Evolutionary conservation across 2,888 invertebrate species (phyloP).

Genomic region (Sarcophaga variegata): DNA sequence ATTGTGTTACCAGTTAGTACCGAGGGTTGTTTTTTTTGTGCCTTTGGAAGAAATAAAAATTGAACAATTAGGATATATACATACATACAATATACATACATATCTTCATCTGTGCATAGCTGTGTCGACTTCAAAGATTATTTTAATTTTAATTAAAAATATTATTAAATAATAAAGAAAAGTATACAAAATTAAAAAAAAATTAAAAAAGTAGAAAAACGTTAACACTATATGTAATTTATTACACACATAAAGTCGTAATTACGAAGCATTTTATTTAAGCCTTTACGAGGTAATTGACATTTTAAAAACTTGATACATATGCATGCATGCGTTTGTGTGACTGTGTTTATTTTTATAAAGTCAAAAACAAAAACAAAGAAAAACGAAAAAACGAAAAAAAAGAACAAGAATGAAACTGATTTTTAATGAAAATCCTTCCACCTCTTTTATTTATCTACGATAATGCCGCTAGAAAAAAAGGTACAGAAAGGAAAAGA

Average conservation of each 20-base stretch:
- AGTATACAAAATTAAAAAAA: too few species aligned
- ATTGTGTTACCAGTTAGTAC: too few species aligned
- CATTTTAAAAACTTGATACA: slow-evolving; percentile 30
- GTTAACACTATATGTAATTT: not conserved
- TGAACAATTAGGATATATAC: too few species aligned
- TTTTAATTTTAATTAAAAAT: not conserved
- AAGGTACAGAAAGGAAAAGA: not conserved
- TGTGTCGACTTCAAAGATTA: not conserved
- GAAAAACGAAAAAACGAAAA: not conserved
- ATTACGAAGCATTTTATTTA: slow-evolving; percentile 15
- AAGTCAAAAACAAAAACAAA: too few species aligned
- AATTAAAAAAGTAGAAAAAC: not conserved
- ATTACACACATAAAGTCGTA: slow-evolving; percentile 13
- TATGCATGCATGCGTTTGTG: not conserved
- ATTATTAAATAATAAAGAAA: not conserved
- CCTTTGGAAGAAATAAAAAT: too few species aligned
- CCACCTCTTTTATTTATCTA: not conserved
- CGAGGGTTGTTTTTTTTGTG: too few species aligned
- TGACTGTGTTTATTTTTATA: not conserved
- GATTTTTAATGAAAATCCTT: slow-evolving; percentile 39
- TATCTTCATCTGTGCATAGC: not conserved
- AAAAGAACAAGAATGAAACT: not conserved
- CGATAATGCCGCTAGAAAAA: slow-evolving; percentile 6
- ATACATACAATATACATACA: not conserved
- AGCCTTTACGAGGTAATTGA: slow-evolving; percentile 42